Percentiles rank a stretch among this genome's conserved stretches.
Conservation (phyloP, 2,888 invertebrate genomes). For the Chymomyza amoena region DNA sequence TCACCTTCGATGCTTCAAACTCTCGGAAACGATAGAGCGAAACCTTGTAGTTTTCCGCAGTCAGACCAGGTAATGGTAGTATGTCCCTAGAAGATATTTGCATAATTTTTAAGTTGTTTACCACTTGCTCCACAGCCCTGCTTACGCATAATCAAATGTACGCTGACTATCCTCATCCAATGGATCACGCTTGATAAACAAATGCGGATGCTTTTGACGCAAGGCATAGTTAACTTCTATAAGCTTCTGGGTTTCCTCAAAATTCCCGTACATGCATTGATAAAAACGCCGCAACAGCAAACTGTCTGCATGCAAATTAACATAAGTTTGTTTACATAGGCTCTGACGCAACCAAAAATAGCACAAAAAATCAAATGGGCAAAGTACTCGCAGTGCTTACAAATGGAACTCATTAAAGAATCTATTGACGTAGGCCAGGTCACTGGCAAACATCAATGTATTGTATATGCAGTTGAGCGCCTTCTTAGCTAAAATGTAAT, state of each 20-base stretch:
- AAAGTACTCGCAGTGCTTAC: conserved; percentile 38
- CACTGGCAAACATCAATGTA: background rate
- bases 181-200: conserved; percentile 80
- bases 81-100: conserved; percentile 81
- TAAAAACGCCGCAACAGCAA: conserved; percentile 71
- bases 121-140: background rate
- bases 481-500: conserved; percentile 19
- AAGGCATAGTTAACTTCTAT: conserved; percentile 78
- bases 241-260: conserved; percentile 69
- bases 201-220: conserved; percentile 80
- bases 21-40: conserved; percentile 83
- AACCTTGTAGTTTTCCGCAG: conserved; percentile 83
- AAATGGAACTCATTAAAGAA: conserved; percentile 60
- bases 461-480: background rate
- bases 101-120: background rate
- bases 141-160: conserved; percentile 71
- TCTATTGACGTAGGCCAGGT: conserved; percentile 21
- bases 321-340: background rate
- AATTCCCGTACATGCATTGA: conserved; percentile 62
- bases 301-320: conserved; percentile 54
- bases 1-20: conserved; percentile 80
- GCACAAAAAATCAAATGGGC: conserved; percentile 23
- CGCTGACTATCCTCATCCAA: conserved; percentile 58
- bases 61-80: conserved; percentile 83
- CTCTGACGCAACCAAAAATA: conserved; percentile 49